A percentile compares a stretch with the other conserved stretches of the same genome.
Evolutionary conservation across 2,113 vertebrate genomes (phyloP).

Genomic region (Corythoichthys intestinalis): DNA sequence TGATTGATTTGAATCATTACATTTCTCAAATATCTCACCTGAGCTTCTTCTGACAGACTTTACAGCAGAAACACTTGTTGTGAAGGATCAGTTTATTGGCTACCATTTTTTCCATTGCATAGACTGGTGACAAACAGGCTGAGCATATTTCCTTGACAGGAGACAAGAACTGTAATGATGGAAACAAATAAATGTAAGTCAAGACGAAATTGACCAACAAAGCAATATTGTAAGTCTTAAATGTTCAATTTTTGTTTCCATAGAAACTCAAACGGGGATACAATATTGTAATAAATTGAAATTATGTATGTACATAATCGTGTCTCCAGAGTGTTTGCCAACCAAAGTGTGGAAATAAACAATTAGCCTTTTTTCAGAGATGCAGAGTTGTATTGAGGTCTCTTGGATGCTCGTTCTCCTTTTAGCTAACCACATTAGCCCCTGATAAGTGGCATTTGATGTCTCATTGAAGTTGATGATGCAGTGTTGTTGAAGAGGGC

Average conservation of each 20-base stretch:
- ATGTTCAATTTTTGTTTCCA: background rate
- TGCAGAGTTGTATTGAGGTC: background rate
- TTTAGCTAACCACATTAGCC: background rate
- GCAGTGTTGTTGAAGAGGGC: background rate
- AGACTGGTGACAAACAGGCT: constrained; percentile 75
- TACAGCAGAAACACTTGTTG: constrained; percentile 80
- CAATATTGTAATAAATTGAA: background rate
- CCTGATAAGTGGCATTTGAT: background rate
- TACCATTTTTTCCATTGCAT: constrained; percentile 74
- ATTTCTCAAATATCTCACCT: constrained; percentile 71
- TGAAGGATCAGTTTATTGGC: constrained; percentile 73
- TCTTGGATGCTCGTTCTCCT: background rate
- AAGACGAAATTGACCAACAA: background rate
- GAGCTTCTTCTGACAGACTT: constrained; percentile 77
- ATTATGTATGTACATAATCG: background rate
- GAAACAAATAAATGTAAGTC: constrained; percentile 30
- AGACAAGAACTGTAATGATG: constrained; percentile 59
- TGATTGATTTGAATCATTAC: background rate
- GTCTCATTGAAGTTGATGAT: background rate
- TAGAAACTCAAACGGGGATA: background rate
- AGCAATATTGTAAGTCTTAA: background rate
- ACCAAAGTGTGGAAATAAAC: background rate
- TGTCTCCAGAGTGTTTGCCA: background rate
- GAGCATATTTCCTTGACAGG: constrained; percentile 73
- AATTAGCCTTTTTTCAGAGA: background rate